Base-by-base conservation (phyloP, 2,888 invertebrate genomes). In the Leptopilina myrica region DNA sequence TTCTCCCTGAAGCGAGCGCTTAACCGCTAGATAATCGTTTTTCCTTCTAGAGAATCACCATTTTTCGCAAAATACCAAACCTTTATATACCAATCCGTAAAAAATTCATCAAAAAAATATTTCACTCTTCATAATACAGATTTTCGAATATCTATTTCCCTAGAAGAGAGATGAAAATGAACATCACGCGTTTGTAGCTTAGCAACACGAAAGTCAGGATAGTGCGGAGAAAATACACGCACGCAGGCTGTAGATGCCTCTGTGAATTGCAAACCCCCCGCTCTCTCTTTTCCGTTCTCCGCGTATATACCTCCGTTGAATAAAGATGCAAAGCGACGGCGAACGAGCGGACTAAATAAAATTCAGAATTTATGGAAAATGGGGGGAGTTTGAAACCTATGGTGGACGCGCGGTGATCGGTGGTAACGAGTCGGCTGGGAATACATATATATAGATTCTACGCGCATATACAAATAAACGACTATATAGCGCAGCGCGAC, bases 291-390 rank as follows among this genome's bases (percentile, higher is more conserved):
- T 53, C 53, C 73, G 49, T 49, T 11, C 49, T 11, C 11, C 49
- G 11, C 49, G 11, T 49, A 9, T 49, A 9, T 49, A 8, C 43
- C 69, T 53, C 69, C 14, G 26, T 56, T 56, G 73, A 73, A 73
- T 73, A 56, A 73, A 73, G 73, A 73, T 73, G 73, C 73, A 73
- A 73, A 56, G 73, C 73, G 73, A 73, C 53, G 73, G 33, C 82
- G 81, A 83, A 81, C 80, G 76, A 64, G 76, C 83, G 85, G 85
- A 87, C 87, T 85, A 85, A 90, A 91, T 91, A 90, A 91, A 91
- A 89, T 88, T 86, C 82, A 87, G 87, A 90, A 90, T 90, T 90
- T 91, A 91, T 91, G 90, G 89, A 90, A 91, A 91, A 85, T 84
- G 80, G 79, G 84, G 81, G 79, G 83, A 76, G 33, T 82, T 77